Evolutionary conservation across 2,113 vertebrate genomes (phyloP).

Genomic region (Brevimyrus niger): DNA sequence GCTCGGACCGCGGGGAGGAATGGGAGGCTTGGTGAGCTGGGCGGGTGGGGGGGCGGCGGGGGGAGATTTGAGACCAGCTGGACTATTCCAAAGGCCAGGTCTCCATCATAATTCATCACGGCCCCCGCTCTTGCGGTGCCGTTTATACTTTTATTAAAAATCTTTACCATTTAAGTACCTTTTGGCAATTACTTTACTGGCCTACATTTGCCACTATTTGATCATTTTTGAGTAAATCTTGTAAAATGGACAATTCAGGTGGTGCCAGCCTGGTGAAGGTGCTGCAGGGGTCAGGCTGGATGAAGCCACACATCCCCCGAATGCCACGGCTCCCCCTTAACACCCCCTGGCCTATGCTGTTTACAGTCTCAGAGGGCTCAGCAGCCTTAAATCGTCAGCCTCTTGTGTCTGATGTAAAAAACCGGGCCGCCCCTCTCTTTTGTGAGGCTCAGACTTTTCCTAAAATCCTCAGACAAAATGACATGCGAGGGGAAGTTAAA

Average conservation of each 20-base stretch:
- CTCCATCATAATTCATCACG: neutral
- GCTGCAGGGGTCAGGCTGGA: neutral
- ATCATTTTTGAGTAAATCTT: neutral
- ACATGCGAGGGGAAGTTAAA: neutral
- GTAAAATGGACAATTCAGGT: neutral
- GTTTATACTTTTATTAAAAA: neutral
- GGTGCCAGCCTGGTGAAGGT: neutral
- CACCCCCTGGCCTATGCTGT: neutral
- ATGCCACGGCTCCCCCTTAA: neutral
- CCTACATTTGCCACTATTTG: neutral
- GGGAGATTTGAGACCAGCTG: neutral
- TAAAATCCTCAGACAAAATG: neutral
- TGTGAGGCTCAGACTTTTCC: neutral
- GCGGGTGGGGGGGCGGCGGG: no score
- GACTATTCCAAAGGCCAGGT: neutral
- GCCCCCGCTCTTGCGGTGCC: neutral
- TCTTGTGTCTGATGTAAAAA: neutral
- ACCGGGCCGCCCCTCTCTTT: neutral
- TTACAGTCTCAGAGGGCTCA: neutral
- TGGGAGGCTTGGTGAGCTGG: no score
- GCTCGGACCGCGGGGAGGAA: no score
- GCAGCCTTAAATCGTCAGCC: neutral
- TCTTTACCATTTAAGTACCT: neutral
- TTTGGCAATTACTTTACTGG: neutral
- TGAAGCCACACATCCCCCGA: no score